These are phyloP conservation scores for Cliona cf. orientalis DNA, from an alignment of 37 sponge, comb jelly and placozoan genomes.

Conservation along the genomic window DNA sequence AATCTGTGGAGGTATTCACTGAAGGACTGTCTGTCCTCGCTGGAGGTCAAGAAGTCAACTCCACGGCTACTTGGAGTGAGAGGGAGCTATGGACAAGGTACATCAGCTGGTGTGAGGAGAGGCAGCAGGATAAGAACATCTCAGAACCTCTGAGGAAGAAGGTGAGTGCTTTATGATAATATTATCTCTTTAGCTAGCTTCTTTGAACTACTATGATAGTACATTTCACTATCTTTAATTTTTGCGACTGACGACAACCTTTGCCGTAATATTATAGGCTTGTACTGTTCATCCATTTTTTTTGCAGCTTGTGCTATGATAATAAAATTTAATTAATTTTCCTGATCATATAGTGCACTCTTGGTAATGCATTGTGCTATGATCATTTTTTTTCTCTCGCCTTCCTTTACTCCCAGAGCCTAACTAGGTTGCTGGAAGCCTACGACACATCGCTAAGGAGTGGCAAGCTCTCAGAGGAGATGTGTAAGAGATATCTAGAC, in stretches of 20 bases:
- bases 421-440: slow-evolving; percentile 13
- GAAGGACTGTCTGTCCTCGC: slow-evolving; percentile 20
- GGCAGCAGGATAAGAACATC: slow-evolving; percentile 1
- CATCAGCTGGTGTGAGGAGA: slow-evolving; percentile 45
- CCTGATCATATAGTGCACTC: too few relatives aligned
- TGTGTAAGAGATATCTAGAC: slow-evolving; percentile 24
- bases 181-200: not conserved
- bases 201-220: not conserved
- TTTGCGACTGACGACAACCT: too few relatives aligned
- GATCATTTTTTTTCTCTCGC: not conserved
- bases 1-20: slow-evolving; percentile 26
- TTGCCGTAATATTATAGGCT: too few relatives aligned
- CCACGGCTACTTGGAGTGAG: not conserved
- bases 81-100: slow-evolving; percentile 20
- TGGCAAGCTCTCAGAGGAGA: slow-evolving; percentile 15
- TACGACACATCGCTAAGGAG: not conserved
- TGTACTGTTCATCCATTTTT: too few relatives aligned
- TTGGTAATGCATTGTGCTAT: too few relatives aligned
- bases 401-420: not conserved
- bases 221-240: too few relatives aligned
- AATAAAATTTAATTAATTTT: too few relatives aligned
- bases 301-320: too few relatives aligned
- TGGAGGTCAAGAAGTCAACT: not conserved
- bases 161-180: slow-evolving; percentile 10
- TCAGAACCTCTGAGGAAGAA: not conserved